phyloP scores from a whole-genome alignment of 2,113 vertebrate genomes.

The Mola mola region DNA sequence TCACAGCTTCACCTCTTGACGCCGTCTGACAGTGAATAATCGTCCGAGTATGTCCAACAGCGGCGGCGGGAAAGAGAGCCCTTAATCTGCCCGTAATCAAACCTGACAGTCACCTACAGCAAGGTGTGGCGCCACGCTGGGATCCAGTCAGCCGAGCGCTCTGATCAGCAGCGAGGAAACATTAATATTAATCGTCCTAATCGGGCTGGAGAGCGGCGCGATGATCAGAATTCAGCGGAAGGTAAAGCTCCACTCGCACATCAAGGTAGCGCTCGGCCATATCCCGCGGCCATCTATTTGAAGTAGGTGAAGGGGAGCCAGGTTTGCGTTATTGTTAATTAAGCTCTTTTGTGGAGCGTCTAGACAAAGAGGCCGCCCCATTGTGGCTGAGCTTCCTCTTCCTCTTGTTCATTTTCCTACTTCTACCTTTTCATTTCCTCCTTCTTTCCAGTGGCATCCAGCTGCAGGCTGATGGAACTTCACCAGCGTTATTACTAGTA shows the following conservation, averaged over 20 bases:
- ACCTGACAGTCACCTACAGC: constrained; percentile 81
- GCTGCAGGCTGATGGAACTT: too few species aligned
- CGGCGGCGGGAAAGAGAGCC: constrained; percentile 58
- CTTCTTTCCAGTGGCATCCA: constrained; percentile 3
- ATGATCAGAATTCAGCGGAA: constrained; percentile 53
- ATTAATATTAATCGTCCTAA: constrained; percentile 79
- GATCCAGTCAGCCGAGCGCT: constrained; percentile 59
- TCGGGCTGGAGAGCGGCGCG: constrained; percentile 51
- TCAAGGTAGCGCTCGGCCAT: constrained; percentile 52
- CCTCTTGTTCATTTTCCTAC: neutral
- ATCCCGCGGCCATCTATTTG: constrained; percentile 62
- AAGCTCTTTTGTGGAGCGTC: constrained; percentile 51
- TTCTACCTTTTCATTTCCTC: constrained; percentile 3
- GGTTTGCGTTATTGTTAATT: constrained; percentile 72
- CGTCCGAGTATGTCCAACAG: constrained; percentile 36
- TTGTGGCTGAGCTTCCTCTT: constrained; percentile 9
- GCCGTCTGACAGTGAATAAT: constrained; percentile 61
- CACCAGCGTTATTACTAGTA: too few species aligned
- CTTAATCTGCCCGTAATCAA: constrained; percentile 77
- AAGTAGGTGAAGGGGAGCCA: constrained; percentile 60
- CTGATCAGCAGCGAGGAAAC: constrained; percentile 65
- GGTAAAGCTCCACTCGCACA: constrained; percentile 42
- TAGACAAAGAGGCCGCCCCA: constrained; percentile 22
- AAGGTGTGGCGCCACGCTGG: constrained; percentile 79
- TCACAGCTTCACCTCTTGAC: constrained; percentile 32